Evolutionary conservation across 2,888 invertebrate genomes (phyloP).

Genomic region (Drosophila siamana): DNA sequence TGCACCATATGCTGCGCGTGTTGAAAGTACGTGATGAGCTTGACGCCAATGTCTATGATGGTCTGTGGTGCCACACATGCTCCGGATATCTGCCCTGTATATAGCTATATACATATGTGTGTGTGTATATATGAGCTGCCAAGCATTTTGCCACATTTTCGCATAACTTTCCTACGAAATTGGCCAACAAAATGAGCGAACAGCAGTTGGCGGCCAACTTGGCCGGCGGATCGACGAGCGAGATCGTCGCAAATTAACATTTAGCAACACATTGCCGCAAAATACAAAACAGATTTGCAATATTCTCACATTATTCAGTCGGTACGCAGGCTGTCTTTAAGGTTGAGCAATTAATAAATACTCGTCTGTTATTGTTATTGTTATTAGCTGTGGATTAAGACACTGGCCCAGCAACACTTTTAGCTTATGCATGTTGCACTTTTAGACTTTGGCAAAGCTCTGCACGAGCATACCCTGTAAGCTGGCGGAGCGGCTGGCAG

Average conservation of each 20-base stretch:
- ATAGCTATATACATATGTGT: no score
- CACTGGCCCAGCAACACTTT: not conserved
- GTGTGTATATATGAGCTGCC: constrained; percentile 51
- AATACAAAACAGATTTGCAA: not conserved
- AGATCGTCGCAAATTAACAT: not conserved
- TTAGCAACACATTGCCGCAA: not conserved
- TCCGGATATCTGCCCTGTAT: constrained; percentile 37
- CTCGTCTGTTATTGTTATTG: not conserved
- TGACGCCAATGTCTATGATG: constrained; percentile 20
- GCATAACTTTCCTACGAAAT: constrained; percentile 43
- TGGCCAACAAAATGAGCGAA: constrained; percentile 7
- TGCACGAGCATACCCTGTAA: not conserved
- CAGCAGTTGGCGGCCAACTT: not conserved
- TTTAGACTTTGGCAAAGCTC: not conserved
- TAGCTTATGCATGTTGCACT: not conserved
- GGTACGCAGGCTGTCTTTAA: no score
- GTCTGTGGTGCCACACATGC: constrained; percentile 34
- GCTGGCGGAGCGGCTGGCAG: not conserved
- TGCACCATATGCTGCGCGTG: constrained; percentile 65
- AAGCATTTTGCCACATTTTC: constrained; percentile 63
- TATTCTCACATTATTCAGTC: not conserved
- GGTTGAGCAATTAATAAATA: not conserved
- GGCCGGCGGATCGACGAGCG: not conserved
- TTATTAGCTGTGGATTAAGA: not conserved
- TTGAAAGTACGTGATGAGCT: constrained; percentile 66